Evolutionary conservation across 1,140 invertebrate species (phyloP), one percentile per base, ranked within the genome.

Genomic region (Goniozus legneri): DNA sequence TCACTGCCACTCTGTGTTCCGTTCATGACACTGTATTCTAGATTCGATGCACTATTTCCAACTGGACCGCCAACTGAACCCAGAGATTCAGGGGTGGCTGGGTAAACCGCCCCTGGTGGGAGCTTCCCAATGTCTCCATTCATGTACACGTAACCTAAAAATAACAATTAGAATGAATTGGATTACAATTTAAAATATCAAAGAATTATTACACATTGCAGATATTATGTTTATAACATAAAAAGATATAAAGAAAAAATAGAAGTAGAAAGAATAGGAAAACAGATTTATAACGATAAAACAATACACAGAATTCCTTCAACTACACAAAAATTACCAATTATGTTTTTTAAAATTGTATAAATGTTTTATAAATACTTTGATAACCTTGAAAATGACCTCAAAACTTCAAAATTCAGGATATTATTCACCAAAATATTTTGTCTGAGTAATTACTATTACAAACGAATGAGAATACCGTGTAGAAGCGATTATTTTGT

Each of bases 41-140:
- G 46, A 64, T 63, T 64, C 54, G 68, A 57, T 53, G 63, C 58
- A 53, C 57, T 63, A 55, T 58, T 65, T 50, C 60, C 64, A 57
- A 71, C 62, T 52, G 64, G 62, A 61, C 65, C 58, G 50, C 62
- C 59, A 50, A 74, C 55, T 39, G 63, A 60, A 57, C 70, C 72
- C 60, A 77, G 65, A 52, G 76, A 56, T 65, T 80, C 77, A 77
- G 78, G 77, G 76, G 74, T 79, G 75, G 77, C 71, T 73, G 75
- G 66, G 72, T 77, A 81, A 62, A 80, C 80, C 75, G 79, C 79
- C 81, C 82, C 82, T 76, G 81, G 77, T 76, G 79, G 79, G 75
- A 83, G 75, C 78, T 84, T 84, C 70, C 79, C 82, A 77, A 84
- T 79, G 79, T 86, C 84, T 79, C 84, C 84, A 86, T 86, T 86